phyloP scores from a whole-genome alignment of 2,113 vertebrate species.

The Esox niger region DNA sequence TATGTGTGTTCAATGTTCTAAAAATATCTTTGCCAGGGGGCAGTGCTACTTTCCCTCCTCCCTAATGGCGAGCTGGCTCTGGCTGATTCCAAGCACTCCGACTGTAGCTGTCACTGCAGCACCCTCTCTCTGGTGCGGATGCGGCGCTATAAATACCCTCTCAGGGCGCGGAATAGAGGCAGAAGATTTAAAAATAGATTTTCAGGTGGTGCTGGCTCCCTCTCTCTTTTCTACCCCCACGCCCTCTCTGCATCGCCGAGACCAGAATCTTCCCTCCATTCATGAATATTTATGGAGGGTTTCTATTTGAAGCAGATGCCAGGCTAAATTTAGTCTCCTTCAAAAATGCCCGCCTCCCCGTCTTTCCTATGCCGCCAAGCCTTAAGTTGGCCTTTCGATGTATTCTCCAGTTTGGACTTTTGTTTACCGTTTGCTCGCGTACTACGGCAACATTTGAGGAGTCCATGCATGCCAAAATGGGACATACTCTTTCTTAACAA shows the following conservation, averaged over 20 bases:
- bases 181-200: slow-evolving; percentile 59
- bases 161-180: slow-evolving; percentile 30
- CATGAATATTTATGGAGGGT: slow-evolving; percentile 66
- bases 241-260: slow-evolving; percentile 38
- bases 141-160: slow-evolving; percentile 60
- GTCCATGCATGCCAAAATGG: too few species aligned
- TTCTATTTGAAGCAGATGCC: slow-evolving; percentile 56
- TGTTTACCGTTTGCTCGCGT: slow-evolving; percentile 11
- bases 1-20: neutral
- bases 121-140: slow-evolving; percentile 25
- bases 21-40: neutral
- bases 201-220: slow-evolving; percentile 48
- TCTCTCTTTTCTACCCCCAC: slow-evolving; percentile 23
- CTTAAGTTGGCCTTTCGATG: slow-evolving; percentile 19
- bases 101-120: slow-evolving; percentile 38
- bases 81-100: slow-evolving; percentile 4
- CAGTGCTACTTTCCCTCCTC: slow-evolving; percentile 13
- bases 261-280: slow-evolving; percentile 50
- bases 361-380: slow-evolving; percentile 40
- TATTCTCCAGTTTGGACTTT: slow-evolving; percentile 15
- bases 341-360: slow-evolving; percentile 54
- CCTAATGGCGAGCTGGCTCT: slow-evolving; percentile 19
- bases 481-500: too few species aligned
- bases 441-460: too few species aligned
- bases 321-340: slow-evolving; percentile 61